phyloP scores from a whole-genome alignment of 2,797 vertebrate genomes.

The Streptopelia turtur region DNA sequence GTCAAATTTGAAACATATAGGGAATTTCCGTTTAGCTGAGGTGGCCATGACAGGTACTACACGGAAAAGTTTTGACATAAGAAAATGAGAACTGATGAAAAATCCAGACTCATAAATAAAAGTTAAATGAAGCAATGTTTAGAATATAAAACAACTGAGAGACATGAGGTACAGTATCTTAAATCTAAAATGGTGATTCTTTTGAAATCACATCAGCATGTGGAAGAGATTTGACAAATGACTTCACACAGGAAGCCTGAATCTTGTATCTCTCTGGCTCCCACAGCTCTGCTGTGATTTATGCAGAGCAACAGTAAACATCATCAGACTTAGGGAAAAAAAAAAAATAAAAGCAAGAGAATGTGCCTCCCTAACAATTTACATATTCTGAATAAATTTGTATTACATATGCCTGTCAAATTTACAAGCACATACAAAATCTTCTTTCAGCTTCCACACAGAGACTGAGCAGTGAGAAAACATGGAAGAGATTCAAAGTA shows the following conservation, averaged over 20 bases:
- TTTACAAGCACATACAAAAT: neutral
- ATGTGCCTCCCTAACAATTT: neutral
- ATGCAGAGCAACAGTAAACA: conserved; percentile 8
- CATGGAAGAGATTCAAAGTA: neutral
- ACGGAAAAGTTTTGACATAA: neutral
- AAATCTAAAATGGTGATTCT: neutral
- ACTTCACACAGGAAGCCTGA: neutral
- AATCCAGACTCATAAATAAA: neutral
- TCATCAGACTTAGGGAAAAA: neutral
- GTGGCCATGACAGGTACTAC: neutral
- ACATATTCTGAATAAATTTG: conserved; percentile 29
- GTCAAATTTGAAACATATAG: neutral
- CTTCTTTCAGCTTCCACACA: neutral
- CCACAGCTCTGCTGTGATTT: neutral
- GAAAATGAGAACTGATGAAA: neutral
- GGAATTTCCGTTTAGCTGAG: neutral
- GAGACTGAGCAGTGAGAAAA: neutral
- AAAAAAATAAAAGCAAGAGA: neutral
- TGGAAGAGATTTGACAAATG: neutral
- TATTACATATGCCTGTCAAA: neutral
- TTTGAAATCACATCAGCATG: neutral
- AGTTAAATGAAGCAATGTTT: neutral
- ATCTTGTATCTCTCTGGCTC: neutral
- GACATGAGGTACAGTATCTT: neutral
- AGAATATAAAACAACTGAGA: neutral